These are phyloP conservation scores for Lethrus apterus DNA, from an alignment of 1,140 invertebrate genomes.

Conservation along the genomic window DNA sequence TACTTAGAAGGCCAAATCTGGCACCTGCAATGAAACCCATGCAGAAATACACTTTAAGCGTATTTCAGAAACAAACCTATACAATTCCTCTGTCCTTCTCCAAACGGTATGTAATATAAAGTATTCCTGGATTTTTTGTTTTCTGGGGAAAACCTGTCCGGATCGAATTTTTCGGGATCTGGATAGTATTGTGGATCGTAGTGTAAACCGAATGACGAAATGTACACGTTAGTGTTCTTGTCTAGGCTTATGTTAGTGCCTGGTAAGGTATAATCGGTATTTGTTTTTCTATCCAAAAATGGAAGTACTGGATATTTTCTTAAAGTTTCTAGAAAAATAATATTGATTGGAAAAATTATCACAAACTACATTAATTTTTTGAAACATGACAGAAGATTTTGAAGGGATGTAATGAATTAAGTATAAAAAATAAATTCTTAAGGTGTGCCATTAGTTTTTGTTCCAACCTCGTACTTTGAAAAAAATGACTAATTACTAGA, in stretches of 20 bases:
- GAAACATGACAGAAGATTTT: not conserved
- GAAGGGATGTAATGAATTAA: not conserved
- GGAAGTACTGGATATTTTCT: constrained; percentile 22
- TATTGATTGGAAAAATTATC: not conserved
- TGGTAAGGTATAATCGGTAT: constrained; percentile 39
- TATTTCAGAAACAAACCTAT: constrained; percentile 41
- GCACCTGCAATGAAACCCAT: constrained; percentile 23
- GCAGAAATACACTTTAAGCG: not conserved
- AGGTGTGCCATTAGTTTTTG: not conserved
- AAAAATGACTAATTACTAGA: no score
- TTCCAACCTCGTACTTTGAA: no score
- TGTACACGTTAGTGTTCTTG: constrained; percentile 30
- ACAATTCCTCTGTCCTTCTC: constrained; percentile 53
- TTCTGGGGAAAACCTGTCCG: constrained; percentile 50
- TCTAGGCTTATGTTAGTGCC: constrained; percentile 24
- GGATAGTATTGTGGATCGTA: constrained; percentile 47
- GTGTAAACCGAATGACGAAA: constrained; percentile 37
- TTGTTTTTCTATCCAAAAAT: constrained; percentile 34
- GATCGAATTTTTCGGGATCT: constrained; percentile 56
- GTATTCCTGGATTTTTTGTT: constrained; percentile 16
- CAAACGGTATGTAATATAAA: constrained; percentile 49
- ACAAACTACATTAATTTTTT: not conserved
- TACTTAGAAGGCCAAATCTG: constrained; percentile 44
- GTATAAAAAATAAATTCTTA: not conserved
- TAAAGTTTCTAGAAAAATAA: constrained; percentile 23